These are phyloP conservation scores for Pseudochaenichthys georgianus DNA, from an alignment of 2,797 vertebrate species.

Conservation along the genomic window DNA sequence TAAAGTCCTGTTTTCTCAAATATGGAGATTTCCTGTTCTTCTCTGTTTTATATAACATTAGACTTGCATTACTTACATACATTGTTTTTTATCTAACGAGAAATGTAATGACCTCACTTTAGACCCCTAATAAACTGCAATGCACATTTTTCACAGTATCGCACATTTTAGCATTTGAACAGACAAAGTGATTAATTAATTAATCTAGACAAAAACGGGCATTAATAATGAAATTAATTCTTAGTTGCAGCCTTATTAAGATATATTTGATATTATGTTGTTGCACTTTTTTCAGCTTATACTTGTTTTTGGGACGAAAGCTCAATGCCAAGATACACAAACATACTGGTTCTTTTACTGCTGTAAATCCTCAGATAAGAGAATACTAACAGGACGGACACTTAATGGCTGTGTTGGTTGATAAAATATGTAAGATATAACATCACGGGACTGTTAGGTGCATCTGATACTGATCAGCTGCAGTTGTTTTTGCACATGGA, in stretches of 20 bases:
- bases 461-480: neutral
- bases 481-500: constrained; percentile 24
- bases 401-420: neutral
- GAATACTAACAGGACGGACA: constrained; percentile 21
- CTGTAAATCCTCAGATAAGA: constrained; percentile 9
- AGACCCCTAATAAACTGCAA: no score
- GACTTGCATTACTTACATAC: no score
- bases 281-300: constrained; percentile 19
- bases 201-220: no score
- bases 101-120: no score
- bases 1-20: no score
- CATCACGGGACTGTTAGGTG: neutral
- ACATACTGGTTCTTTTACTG: constrained; percentile 60
- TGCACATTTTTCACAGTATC: no score
- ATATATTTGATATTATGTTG: constrained; percentile 14
- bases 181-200: no score
- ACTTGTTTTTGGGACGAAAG: neutral
- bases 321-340: neutral
- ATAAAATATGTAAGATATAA: neutral
- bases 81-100: no score
- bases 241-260: neutral
- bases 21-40: no score
- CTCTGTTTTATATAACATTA: no score
- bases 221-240: no score
- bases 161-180: no score